A percentile compares a stretch with the other conserved stretches of the same genome.
Evolutionary conservation across 2,797 vertebrate species (phyloP).

Genomic region (Oreortyx pictus): DNA sequence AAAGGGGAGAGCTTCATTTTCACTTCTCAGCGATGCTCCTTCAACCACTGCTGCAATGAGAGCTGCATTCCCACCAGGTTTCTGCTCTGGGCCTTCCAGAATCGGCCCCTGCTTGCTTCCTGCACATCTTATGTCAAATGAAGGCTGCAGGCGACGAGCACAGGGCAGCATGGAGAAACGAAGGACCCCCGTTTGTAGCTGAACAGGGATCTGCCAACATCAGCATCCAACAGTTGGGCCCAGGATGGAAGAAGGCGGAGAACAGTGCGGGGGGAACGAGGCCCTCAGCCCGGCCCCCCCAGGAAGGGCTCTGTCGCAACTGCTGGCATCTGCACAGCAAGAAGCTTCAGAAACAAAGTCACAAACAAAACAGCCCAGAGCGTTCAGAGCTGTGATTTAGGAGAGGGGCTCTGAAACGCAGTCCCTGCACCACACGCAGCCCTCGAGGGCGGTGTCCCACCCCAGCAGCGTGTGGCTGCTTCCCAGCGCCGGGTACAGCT

Average conservation of each 20-base stretch:
- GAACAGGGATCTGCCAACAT: not conserved
- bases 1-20: not conserved
- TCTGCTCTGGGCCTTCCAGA: not conserved
- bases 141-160: not conserved
- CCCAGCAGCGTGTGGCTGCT: fast-evolving
- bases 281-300: not conserved
- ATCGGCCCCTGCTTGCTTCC: not conserved
- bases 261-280: too few relatives aligned
- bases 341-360: not conserved
- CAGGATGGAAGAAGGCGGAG: not conserved
- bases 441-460: not conserved
- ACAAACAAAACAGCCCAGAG: not conserved
- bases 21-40: too few relatives aligned
- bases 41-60: not conserved
- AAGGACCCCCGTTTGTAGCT: fast-evolving
- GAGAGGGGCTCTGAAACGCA: not conserved
- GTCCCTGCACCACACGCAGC: not conserved
- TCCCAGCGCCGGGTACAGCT: not conserved
- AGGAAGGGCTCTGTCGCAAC: conserved; percentile 21
- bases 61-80: fast-evolving
- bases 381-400: not conserved
- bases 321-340: not conserved
- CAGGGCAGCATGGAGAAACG: not conserved
- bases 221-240: not conserved
- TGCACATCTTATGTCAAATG: not conserved